Conservation (phyloP, 2,797 vertebrate genomes). For the Urocyon cinereoargenteus region DNA sequence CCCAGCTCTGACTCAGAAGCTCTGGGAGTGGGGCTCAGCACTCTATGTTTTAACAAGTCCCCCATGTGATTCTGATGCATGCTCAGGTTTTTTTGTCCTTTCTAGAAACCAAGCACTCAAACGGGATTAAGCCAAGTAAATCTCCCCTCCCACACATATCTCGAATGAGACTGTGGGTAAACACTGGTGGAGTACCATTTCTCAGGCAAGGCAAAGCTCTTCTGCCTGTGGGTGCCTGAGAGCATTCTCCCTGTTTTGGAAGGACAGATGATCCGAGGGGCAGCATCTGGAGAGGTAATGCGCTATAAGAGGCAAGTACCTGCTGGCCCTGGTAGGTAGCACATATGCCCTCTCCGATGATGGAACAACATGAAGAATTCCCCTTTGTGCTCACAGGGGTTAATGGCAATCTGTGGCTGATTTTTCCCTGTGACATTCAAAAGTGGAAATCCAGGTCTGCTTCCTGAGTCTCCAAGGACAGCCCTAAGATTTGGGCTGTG, state of each 20-base stretch:
- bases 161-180: slow-evolving; percentile 77
- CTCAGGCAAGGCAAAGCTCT: slow-evolving; percentile 82
- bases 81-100: neutral
- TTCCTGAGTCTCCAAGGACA: slow-evolving; percentile 88
- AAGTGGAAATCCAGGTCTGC: slow-evolving; percentile 87
- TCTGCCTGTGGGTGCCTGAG: slow-evolving; percentile 80
- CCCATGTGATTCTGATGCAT: neutral
- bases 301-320: slow-evolving; percentile 81
- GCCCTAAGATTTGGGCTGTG: slow-evolving; percentile 82
- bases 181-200: slow-evolving; percentile 71
- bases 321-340: slow-evolving; percentile 68
- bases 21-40: neutral
- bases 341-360: slow-evolving; percentile 51
- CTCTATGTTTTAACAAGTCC: neutral
- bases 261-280: slow-evolving; percentile 87
- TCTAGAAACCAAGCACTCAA: neutral
- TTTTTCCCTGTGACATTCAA: slow-evolving; percentile 89
- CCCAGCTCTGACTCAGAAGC: neutral
- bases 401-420: slow-evolving; percentile 89
- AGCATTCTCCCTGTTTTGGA: slow-evolving; percentile 86
- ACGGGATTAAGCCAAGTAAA: slow-evolving; percentile 21
- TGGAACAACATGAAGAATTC: slow-evolving; percentile 73
- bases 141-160: neutral
- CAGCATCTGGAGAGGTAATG: slow-evolving; percentile 89
- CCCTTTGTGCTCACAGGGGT: slow-evolving; percentile 75